Conservation (phyloP, 2,113 vertebrate species). For the Phylloscopus trochilus region DNA sequence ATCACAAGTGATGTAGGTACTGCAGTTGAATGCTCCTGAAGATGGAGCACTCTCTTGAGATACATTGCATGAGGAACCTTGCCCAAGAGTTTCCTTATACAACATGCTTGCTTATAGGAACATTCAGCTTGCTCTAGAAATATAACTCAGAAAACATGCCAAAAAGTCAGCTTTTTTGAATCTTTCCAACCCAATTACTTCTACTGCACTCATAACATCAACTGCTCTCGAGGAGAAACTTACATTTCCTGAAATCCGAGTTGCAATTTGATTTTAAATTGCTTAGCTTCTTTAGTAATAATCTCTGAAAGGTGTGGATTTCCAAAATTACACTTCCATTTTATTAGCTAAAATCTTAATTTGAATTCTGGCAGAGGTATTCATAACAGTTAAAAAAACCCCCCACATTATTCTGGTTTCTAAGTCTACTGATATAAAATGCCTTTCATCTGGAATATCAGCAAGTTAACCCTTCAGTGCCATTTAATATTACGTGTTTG, state of each 20-base stretch:
- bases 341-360: background rate
- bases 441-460: constrained; percentile 27
- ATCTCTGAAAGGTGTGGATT: background rate
- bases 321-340: background rate
- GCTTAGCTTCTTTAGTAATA: background rate
- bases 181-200: background rate
- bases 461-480: background rate
- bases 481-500: background rate
- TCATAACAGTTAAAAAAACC: background rate
- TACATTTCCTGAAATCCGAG: background rate
- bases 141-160: background rate
- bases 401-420: background rate
- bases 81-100: background rate
- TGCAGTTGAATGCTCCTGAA: background rate
- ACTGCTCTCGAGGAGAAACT: background rate
- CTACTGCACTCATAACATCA: background rate
- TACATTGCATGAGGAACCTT: background rate
- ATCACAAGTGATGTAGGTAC: background rate
- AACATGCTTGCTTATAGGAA: background rate
- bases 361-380: background rate
- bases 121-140: background rate
- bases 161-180: background rate
- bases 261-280: background rate
- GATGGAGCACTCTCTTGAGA: background rate
- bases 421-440: background rate